phyloP scores from a whole-genome alignment of 2,113 vertebrate genomes.

The Petaurus breviceps region DNA sequence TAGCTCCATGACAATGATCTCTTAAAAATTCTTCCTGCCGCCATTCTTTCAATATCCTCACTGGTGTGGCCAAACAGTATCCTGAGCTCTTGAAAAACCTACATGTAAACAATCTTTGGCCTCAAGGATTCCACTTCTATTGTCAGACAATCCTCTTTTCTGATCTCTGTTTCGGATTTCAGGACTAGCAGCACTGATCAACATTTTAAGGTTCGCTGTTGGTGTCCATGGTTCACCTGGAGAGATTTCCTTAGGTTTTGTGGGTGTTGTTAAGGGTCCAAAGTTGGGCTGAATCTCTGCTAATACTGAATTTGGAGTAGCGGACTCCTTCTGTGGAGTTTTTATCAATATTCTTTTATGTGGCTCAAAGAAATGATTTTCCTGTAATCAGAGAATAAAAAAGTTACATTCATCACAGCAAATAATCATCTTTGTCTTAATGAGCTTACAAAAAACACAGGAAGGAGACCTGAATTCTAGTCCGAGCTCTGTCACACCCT shows the following conservation, averaged over 20 bases:
- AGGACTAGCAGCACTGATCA: constrained; percentile 95
- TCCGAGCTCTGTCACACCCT: neutral
- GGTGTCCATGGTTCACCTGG: constrained; percentile 96
- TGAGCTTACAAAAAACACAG: neutral
- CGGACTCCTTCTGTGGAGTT: constrained; percentile 83
- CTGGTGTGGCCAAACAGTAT: neutral
- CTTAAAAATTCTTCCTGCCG: neutral
- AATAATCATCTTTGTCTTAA: neutral
- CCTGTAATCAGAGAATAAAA: constrained; percentile 77
- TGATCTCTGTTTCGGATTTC: constrained; percentile 96
- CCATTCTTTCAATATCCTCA: neutral
- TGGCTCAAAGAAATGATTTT: constrained; percentile 85
- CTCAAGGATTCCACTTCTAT: constrained; percentile 79
- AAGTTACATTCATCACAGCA: constrained; percentile 43
- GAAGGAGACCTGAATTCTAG: neutral
- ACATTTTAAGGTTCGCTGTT: constrained; percentile 96
- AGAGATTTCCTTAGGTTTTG: constrained; percentile 86
- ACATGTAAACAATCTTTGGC: constrained; percentile 85
- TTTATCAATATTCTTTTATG: constrained; percentile 72
- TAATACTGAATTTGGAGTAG: constrained; percentile 66
- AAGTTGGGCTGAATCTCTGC: constrained; percentile 80
- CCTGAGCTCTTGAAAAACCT: constrained; percentile 60
- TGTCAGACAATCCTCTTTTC: constrained; percentile 81
- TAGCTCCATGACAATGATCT: neutral
- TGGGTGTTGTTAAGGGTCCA: constrained; percentile 90